phyloP scores from a whole-genome alignment of 2,888 invertebrate genomes.

The Folsomia candida region DNA sequence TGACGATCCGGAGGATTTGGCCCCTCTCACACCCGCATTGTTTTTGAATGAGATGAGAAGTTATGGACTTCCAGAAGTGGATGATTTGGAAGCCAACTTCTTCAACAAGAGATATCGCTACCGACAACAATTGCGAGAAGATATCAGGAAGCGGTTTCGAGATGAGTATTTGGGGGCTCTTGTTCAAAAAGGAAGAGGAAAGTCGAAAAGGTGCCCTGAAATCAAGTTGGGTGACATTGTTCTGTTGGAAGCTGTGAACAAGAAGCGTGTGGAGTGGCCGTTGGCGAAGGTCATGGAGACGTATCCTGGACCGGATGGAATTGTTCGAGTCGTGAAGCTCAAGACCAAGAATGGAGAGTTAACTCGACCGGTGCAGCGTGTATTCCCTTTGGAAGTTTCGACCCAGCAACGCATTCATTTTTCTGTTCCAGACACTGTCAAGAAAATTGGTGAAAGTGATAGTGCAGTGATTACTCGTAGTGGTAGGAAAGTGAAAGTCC shows the following conservation, averaged over 20 bases:
- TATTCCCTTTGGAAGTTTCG: neutral
- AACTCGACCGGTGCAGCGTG: neutral
- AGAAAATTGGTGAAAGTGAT: neutral
- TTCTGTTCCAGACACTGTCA: neutral
- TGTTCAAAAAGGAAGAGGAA: neutral
- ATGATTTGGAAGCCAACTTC: neutral
- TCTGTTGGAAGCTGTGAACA: neutral
- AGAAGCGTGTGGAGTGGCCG: neutral
- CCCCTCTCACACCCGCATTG: slow-evolving; percentile 5
- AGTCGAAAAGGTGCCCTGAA: neutral
- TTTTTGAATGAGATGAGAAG: neutral
- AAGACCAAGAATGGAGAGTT: neutral
- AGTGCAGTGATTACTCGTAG: neutral
- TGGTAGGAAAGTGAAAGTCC: neutral
- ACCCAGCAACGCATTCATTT: too few relatives aligned
- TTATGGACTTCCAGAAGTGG: neutral
- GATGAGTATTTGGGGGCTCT: slow-evolving; percentile 8
- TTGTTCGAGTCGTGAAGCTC: neutral
- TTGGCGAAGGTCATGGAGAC: neutral
- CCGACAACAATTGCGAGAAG: neutral
- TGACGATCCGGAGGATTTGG: slow-evolving; percentile 24
- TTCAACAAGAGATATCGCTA: slow-evolving; percentile 5
- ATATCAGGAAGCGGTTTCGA: neutral
- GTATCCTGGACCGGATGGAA: slow-evolving; percentile 1
- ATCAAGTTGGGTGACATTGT: slow-evolving; percentile 9